Conservation (phyloP, 37 sponge, comb jelly and placozoan genomes). For the Mnemiopsis leidyi region DNA sequence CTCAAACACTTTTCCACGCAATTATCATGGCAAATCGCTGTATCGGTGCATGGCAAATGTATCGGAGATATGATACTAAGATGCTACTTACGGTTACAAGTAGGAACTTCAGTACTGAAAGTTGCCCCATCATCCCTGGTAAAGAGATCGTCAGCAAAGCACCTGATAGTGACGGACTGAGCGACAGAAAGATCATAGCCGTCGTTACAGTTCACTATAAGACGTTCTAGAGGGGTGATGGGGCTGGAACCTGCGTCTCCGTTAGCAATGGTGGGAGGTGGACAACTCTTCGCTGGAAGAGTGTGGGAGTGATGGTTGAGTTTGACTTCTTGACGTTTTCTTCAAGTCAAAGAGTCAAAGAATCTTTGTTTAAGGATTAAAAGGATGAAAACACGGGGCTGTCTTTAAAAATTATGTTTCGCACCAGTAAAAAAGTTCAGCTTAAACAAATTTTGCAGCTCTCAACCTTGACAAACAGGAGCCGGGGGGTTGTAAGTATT, state of each 20-base stretch:
- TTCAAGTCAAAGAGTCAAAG: not conserved
- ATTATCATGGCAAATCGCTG: no score
- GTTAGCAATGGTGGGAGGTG: not conserved
- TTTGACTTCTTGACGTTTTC: no score
- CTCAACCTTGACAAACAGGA: not conserved
- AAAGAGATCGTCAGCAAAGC: conserved; percentile 1
- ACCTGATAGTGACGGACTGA: not conserved
- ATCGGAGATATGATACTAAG: no score
- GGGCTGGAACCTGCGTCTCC: not conserved
- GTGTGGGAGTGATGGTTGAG: not conserved
- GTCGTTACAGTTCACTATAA: not conserved
- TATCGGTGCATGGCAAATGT: no score
- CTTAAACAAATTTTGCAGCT: no score
- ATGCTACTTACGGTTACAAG: not conserved
- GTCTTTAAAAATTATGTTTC: no score
- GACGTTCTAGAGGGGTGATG: not conserved
- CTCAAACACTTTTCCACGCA: no score
- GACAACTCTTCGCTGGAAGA: conserved; percentile 17
- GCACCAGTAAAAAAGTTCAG: no score
- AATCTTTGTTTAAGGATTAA: not conserved
- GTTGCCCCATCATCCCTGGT: not conserved
- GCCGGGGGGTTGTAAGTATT: not conserved
- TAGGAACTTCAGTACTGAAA: not conserved
- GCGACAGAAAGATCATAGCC: conserved; percentile 14
- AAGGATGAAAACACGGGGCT: no score